These are phyloP conservation scores for Whitmania pigra DNA, from an alignment of 1,140 invertebrate species.

Conservation along the genomic window DNA sequence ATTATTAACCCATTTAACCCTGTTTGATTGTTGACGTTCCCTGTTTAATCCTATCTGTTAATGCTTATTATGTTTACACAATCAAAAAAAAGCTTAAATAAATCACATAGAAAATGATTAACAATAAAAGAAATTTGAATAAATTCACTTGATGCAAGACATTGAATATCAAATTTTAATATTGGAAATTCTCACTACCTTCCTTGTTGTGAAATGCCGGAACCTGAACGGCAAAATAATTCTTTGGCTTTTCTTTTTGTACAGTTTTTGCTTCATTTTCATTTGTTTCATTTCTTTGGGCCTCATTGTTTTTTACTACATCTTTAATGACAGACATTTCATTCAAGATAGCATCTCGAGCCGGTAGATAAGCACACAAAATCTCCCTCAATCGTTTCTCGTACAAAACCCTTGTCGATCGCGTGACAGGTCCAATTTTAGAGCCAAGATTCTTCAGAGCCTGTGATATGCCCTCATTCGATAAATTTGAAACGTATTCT, in stretches of 20 bases:
- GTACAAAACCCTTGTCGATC: slow-evolving; percentile 29
- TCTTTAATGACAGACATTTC: not conserved
- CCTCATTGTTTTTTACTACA: no score
- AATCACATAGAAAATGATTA: no score
- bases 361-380: not conserved
- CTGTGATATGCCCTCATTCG: slow-evolving; percentile 27
- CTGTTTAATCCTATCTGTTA: no score
- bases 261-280: not conserved
- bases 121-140: no score
- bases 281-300: not conserved
- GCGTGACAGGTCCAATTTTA: slow-evolving; percentile 32
- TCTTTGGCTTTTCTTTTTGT: not conserved
- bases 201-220: not conserved
- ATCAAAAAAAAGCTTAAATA: no score
- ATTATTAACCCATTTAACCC: no score
- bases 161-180: no score
- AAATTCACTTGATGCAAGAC: no score
- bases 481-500: slow-evolving; percentile 25
- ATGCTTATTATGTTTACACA: no score
- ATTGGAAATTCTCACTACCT: slow-evolving; percentile 22
- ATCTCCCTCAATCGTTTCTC: slow-evolving; percentile 27
- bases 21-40: no score
- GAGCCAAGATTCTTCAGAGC: slow-evolving; percentile 30
- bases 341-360: not conserved
- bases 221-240: not conserved